Evolutionary conservation across 2,888 invertebrate genomes (phyloP).

Genomic region (Scaptomyza cyrtandrae): DNA sequence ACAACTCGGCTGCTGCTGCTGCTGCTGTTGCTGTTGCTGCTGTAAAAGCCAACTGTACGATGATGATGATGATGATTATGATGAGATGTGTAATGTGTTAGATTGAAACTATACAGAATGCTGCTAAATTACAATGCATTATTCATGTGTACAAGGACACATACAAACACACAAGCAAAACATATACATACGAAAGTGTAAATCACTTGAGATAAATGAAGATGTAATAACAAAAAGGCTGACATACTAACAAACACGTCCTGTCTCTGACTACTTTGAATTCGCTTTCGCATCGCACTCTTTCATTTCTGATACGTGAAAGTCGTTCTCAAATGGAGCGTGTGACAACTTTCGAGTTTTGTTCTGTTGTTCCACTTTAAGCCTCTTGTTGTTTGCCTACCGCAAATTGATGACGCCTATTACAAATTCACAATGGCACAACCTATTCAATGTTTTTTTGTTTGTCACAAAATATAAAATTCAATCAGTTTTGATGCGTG

Average conservation of each 20-base stretch:
- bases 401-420: slow-evolving; percentile 5
- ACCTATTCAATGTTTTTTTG: slow-evolving; percentile 1
- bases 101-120: slow-evolving; percentile 17
- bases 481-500: slow-evolving; percentile 8
- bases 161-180: slow-evolving; percentile 9
- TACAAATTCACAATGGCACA: neutral
- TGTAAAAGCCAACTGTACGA: slow-evolving; percentile 12
- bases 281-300: neutral
- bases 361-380: slow-evolving; percentile 5
- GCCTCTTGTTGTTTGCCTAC: neutral
- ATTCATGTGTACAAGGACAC: slow-evolving; percentile 41
- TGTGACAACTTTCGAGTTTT: slow-evolving; percentile 4
- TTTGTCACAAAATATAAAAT: neutral
- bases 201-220: slow-evolving; percentile 45
- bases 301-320: neutral
- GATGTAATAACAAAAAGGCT: slow-evolving; percentile 21
- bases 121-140: slow-evolving; percentile 49
- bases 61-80: slow-evolving; percentile 19
- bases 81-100: slow-evolving; percentile 13
- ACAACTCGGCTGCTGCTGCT: slow-evolving; percentile 2
- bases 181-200: slow-evolving; percentile 26
- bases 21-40: slow-evolving; percentile 6
- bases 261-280: neutral
- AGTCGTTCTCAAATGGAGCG: slow-evolving; percentile 7
- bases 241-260: slow-evolving; percentile 13